Evolutionary conservation across 1,140 invertebrate species (phyloP).

Genomic region (Drosophila subpulchrella): DNA sequence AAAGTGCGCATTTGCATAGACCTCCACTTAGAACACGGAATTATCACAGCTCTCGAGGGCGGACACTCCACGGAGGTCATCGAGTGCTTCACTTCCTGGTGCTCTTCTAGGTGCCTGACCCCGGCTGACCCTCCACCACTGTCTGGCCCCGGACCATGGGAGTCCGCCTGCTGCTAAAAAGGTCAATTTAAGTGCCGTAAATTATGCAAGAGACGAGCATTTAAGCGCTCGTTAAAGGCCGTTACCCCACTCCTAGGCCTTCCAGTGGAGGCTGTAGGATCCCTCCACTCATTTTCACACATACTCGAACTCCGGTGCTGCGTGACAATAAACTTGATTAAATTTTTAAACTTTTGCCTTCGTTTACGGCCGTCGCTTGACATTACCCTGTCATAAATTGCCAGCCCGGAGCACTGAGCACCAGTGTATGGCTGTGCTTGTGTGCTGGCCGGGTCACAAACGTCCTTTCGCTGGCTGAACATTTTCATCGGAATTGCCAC

Average conservation of each 20-base stretch:
- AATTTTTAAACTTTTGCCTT: conserved; percentile 36
- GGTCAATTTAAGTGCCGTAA: conserved; percentile 67
- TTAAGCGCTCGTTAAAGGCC: conserved; percentile 68
- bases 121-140: neutral
- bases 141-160: neutral
- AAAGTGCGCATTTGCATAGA: conserved; percentile 29
- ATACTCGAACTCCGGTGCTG: conserved; percentile 15
- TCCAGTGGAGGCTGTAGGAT: too few relatives aligned
- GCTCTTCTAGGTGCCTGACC: conserved; percentile 1
- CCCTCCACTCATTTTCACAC: conserved; percentile 39
- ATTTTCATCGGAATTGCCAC: conserved; percentile 3
- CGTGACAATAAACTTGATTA: conserved; percentile 66
- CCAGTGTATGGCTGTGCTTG: too few relatives aligned
- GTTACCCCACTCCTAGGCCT: conserved; percentile 24
- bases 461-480: too few relatives aligned
- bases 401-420: neutral
- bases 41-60: conserved; percentile 13
- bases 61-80: neutral
- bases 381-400: conserved; percentile 40
- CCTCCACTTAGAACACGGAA: neutral
- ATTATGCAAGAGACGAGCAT: conserved; percentile 65
- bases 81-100: conserved; percentile 21
- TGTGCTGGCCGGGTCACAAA: neutral
- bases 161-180: conserved; percentile 35
- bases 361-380: conserved; percentile 20